Evolutionary conservation across 2,113 vertebrate species (phyloP).

Genomic region (Martes martes): DNA sequence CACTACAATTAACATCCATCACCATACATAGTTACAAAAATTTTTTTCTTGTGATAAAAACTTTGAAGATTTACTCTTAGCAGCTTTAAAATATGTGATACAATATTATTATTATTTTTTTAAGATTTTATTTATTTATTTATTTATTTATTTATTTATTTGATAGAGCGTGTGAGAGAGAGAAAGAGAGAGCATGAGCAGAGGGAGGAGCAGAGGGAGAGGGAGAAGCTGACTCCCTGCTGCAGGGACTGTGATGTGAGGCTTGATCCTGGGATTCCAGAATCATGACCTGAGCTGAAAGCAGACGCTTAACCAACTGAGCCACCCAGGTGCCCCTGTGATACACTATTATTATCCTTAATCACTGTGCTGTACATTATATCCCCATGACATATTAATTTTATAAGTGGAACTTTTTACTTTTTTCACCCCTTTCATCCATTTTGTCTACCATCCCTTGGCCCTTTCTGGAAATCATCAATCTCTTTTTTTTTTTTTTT

Average conservation of each 20-base stretch:
- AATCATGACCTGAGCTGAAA: too few species aligned
- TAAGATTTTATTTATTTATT: too few species aligned
- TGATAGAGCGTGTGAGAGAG: too few species aligned
- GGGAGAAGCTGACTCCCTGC: too few species aligned
- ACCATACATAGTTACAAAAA: not conserved
- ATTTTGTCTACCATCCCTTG: not conserved
- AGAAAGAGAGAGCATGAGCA: too few species aligned
- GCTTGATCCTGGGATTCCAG: too few species aligned
- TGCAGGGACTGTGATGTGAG: too few species aligned
- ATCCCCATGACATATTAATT: not conserved
- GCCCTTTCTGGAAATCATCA: not conserved
- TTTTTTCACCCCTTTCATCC: not conserved
- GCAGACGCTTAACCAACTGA: too few species aligned
- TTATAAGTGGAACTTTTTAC: not conserved
- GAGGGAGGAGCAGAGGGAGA: too few species aligned
- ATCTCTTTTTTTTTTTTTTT: not conserved
- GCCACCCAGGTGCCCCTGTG: not conserved
- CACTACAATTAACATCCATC: not conserved
- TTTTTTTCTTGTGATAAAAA: not conserved
- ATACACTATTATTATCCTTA: not conserved
- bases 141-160: too few species aligned
- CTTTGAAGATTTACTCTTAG: not conserved
- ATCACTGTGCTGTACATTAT: not conserved
- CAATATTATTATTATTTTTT: not conserved
- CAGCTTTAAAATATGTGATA: not conserved